Conservation (phyloP, 2,113 vertebrate genomes). For the zebrafish (Danio rerio) region DNA sequence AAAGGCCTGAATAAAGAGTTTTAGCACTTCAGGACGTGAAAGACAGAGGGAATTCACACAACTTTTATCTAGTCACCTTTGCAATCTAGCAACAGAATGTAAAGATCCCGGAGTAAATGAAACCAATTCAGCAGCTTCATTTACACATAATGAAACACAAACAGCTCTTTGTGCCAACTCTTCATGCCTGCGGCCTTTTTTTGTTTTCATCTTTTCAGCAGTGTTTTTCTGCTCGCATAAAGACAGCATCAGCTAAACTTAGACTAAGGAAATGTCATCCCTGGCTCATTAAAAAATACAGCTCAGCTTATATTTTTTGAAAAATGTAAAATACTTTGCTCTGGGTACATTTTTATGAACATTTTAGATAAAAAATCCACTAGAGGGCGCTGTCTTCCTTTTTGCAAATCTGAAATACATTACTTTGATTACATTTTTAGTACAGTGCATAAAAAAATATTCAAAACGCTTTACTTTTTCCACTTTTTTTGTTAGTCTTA, state of each 20-base stretch:
- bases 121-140: background rate
- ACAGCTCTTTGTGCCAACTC: background rate
- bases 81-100: background rate
- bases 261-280: background rate
- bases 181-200: background rate
- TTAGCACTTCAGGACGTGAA: slow-evolving; percentile 3
- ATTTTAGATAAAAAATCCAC: no score
- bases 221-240: background rate
- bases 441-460: no score
- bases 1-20: background rate
- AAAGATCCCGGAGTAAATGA: background rate
- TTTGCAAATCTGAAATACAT: no score
- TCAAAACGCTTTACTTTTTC: no score
- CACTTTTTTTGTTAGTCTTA: no score
- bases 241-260: background rate
- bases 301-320: no score
- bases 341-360: no score
- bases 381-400: no score
- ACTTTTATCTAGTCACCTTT: background rate
- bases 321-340: no score
- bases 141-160: background rate
- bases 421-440: no score
- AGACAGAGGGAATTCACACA: background rate
- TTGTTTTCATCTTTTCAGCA: background rate
- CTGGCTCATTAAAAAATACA: no score